A percentile compares a stretch with the other conserved stretches of the same genome.
phyloP scores from a whole-genome alignment of 1,140 invertebrate genomes.

The Aricia agestis region DNA sequence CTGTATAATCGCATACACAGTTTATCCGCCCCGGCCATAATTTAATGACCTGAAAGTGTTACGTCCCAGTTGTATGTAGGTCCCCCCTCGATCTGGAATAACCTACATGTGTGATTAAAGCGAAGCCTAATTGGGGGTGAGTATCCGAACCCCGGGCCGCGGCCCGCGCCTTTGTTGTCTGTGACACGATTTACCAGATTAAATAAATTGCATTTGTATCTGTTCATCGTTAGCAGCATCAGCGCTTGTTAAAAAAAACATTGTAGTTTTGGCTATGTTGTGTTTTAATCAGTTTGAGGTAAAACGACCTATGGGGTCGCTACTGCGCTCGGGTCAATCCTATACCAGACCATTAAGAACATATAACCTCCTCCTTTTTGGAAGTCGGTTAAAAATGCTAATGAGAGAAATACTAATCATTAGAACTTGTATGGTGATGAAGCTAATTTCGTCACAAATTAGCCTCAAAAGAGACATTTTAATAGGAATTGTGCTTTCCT shows the following conservation, averaged over 20 bases:
- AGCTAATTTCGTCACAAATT: too few species aligned
- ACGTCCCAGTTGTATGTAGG: constrained; percentile 6
- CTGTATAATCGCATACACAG: neutral
- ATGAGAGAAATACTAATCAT: too few species aligned
- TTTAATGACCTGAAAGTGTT: constrained; percentile 9
- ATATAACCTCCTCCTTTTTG: too few species aligned
- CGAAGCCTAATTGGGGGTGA: constrained; percentile 5
- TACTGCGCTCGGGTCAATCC: too few species aligned
- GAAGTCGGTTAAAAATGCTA: too few species aligned
- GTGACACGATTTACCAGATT: neutral
- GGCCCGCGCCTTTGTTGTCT: neutral
- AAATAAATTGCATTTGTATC: neutral
- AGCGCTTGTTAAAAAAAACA: neutral
- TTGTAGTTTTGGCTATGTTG: neutral
- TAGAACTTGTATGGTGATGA: too few species aligned
- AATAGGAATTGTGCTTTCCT: too few species aligned
- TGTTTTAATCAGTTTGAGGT: too few species aligned
- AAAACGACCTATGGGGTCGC: too few species aligned
- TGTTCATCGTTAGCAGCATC: neutral
- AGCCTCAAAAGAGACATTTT: too few species aligned
- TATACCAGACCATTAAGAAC: too few species aligned
- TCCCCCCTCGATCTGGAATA: constrained; percentile 7
- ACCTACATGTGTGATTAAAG: constrained; percentile 14
- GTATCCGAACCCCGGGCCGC: neutral
- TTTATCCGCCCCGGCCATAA: neutral